Conservation (phyloP, 2,888 invertebrate species). For the Acronicta psi region DNA sequence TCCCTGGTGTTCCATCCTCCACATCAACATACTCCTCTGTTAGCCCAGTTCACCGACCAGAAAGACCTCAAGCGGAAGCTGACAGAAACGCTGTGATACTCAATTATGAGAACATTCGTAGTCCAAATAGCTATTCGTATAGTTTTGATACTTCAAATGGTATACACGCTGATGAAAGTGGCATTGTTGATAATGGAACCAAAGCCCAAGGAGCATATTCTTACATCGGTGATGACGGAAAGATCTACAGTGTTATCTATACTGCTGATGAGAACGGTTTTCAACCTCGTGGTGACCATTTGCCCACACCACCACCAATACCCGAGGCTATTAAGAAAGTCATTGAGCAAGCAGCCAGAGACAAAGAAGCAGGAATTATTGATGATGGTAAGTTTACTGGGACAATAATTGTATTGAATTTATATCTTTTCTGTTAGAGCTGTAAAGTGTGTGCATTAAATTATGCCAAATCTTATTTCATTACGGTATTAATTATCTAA, state of each 20-base stretch:
- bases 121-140: slow-evolving; percentile 75
- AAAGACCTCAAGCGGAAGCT: slow-evolving; percentile 67
- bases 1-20: slow-evolving; percentile 7
- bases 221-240: slow-evolving; percentile 81
- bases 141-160: slow-evolving; percentile 81
- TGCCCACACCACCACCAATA: slow-evolving; percentile 81
- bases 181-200: slow-evolving; percentile 72
- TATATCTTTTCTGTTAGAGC: slow-evolving; percentile 10
- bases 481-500: slow-evolving; percentile 13
- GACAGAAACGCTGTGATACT: slow-evolving; percentile 74
- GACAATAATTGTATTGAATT: not conserved
- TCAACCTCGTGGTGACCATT: slow-evolving; percentile 76
- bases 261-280: slow-evolving; percentile 84
- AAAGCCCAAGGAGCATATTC: slow-evolving; percentile 78
- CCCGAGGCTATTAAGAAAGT: slow-evolving; percentile 77
- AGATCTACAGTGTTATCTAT: slow-evolving; percentile 73
- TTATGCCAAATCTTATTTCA: slow-evolving; percentile 11
- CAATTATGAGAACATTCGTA: slow-evolving; percentile 70
- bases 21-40: slow-evolving; percentile 6
- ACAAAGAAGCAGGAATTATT: slow-evolving; percentile 70
- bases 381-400: slow-evolving; percentile 72
- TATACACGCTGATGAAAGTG: slow-evolving; percentile 79
- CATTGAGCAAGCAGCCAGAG: slow-evolving; percentile 73
- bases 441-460: not conserved
- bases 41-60: slow-evolving; percentile 38